A percentile compares a stretch with the other conserved stretches of the same genome.
Conservation (phyloP, 2,113 vertebrate species). For the Cacatua alba region DNA sequence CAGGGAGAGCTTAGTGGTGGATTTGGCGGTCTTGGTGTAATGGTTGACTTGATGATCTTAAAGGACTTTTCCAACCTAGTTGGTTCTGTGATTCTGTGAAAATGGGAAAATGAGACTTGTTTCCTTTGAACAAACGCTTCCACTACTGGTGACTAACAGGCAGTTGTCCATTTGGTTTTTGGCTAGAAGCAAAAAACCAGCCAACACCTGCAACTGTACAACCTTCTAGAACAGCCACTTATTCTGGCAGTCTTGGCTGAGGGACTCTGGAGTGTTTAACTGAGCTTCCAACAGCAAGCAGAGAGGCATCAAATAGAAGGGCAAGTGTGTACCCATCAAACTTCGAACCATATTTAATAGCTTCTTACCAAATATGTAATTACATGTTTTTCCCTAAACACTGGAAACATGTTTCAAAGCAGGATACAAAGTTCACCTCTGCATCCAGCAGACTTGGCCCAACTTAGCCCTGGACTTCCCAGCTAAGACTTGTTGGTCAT, state of each 20-base stretch:
- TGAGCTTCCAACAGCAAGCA: not conserved
- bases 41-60: not conserved
- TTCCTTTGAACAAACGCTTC: not conserved
- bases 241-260: not conserved
- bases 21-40: not conserved
- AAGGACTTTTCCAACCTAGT: not conserved
- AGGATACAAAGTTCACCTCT: not conserved
- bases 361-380: not conserved
- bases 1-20: not conserved
- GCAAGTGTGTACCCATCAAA: not conserved
- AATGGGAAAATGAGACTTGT: not conserved
- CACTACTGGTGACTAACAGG: not conserved
- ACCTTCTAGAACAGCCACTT: not conserved
- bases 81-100: not conserved
- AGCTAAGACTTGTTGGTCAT: not conserved
- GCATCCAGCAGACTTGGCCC: not conserved
- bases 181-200: not conserved
- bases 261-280: not conserved
- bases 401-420: not conserved
- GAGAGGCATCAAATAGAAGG: not conserved
- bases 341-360: not conserved
- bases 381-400: not conserved
- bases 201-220: not conserved
- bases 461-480: not conserved
- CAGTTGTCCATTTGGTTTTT: not conserved